Conservation (phyloP, 2,797 vertebrate species). For the Rhynchotus rufescens region DNA sequence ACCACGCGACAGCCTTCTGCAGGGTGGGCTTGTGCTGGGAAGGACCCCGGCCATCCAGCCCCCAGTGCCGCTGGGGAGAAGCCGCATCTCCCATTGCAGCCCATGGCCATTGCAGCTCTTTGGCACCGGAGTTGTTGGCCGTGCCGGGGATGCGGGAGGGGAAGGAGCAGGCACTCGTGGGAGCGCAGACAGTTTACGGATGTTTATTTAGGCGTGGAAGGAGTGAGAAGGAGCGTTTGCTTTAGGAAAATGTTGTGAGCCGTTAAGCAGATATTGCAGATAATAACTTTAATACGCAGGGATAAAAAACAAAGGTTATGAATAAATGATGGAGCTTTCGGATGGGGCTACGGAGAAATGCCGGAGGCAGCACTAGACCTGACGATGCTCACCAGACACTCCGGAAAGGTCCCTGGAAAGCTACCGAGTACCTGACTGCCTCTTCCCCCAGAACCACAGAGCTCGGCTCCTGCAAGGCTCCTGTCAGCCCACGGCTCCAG, state of each 20-base stretch:
- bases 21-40: neutral
- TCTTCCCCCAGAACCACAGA: neutral
- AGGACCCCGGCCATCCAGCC: neutral
- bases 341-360: neutral
- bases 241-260: neutral
- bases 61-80: neutral
- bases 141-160: too few species aligned
- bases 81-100: accelerated
- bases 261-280: neutral
- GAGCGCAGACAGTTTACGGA: neutral
- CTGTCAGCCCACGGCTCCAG: neutral
- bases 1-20: neutral
- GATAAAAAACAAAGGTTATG: neutral
- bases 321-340: neutral
- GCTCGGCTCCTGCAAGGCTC: too few species aligned
- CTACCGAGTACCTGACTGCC: neutral
- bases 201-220: neutral
- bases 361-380: neutral
- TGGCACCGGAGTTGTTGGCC: accelerated
- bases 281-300: neutral
- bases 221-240: neutral
- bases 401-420: neutral
- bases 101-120: neutral
- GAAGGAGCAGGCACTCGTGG: too few species aligned
- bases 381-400: too few species aligned